These are phyloP conservation scores for Serilophus lunatus DNA, from an alignment of 2,113 vertebrate species.

Conservation along the genomic window DNA sequence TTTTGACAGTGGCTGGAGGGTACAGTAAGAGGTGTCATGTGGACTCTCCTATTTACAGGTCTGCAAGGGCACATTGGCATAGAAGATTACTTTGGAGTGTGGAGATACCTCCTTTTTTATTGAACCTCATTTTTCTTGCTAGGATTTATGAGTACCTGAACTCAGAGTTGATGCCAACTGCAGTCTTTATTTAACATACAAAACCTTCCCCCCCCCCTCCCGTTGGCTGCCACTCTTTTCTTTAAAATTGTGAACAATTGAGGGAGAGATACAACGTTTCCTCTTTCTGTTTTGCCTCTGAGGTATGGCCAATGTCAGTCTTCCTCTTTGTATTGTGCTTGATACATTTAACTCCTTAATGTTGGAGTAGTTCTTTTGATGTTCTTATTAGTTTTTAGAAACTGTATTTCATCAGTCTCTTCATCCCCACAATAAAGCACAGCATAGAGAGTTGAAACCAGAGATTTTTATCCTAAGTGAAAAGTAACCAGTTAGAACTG, in stretches of 20 bases:
- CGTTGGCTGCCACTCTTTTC: background rate
- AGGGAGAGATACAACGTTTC: background rate
- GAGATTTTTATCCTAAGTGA: background rate
- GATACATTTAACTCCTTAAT: background rate
- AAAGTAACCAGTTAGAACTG: background rate
- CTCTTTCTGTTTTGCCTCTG: slow-evolving; percentile 11
- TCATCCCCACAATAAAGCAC: background rate
- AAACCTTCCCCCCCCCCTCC: background rate
- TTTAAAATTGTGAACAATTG: background rate
- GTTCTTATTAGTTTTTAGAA: background rate
- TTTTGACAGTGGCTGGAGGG: background rate
- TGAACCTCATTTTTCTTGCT: background rate
- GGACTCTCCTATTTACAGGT: background rate
- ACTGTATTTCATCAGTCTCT: background rate
- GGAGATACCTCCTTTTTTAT: background rate
- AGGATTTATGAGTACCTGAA: background rate
- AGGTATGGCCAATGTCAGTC: background rate
- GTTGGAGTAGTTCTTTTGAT: background rate
- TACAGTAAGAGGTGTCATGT: background rate
- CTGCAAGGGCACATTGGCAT: background rate
- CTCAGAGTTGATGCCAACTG: background rate
- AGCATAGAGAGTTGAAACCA: background rate
- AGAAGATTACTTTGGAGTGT: background rate
- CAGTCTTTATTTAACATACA: background rate
- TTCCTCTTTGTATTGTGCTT: background rate